These are phyloP conservation scores for Clarias fuscus DNA, from an alignment of 2,797 vertebrate genomes.

Conservation along the genomic window DNA sequence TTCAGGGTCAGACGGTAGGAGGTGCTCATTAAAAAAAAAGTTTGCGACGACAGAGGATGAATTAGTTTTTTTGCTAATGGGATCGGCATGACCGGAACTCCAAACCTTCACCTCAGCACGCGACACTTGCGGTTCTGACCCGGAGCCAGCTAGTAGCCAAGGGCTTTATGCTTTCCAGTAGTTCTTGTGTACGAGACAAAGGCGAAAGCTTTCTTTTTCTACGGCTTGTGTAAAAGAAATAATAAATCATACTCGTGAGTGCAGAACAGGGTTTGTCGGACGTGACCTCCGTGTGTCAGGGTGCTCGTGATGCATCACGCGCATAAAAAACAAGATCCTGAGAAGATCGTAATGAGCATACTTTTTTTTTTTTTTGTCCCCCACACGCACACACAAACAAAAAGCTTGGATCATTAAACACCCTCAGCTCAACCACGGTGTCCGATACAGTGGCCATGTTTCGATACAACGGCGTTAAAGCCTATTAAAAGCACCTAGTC, in stretches of 20 bases:
- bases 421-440: conserved; percentile 31
- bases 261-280: conserved; percentile 8
- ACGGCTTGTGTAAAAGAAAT: conserved; percentile 12
- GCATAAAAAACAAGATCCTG: conserved; percentile 13
- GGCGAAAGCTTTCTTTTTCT: too few species aligned
- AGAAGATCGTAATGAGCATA: conserved; percentile 40
- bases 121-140: conserved; percentile 29
- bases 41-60: conserved; percentile 28
- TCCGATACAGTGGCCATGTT: conserved; percentile 36
- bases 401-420: conserved; percentile 54
- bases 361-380: conserved; percentile 12
- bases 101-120: conserved; percentile 32
- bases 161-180: conserved; percentile 10
- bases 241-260: conserved; percentile 11
- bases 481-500: conserved; percentile 55
- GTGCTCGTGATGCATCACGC: conserved; percentile 14
- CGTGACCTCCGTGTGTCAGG: conserved; percentile 20
- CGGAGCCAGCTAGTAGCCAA: conserved; percentile 4
- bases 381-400: conserved; percentile 34
- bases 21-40: conserved; percentile 49
- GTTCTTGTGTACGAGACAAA: neutral
- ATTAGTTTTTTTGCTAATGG: conserved; percentile 47
- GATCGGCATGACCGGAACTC: conserved; percentile 42
- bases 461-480: conserved; percentile 48
- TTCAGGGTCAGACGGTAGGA: conserved; percentile 48